A percentile compares a stretch with the other conserved stretches of the same genome.
Evolutionary conservation across 2,797 vertebrate species (phyloP).

Genomic region (Argyrosomus regius): DNA sequence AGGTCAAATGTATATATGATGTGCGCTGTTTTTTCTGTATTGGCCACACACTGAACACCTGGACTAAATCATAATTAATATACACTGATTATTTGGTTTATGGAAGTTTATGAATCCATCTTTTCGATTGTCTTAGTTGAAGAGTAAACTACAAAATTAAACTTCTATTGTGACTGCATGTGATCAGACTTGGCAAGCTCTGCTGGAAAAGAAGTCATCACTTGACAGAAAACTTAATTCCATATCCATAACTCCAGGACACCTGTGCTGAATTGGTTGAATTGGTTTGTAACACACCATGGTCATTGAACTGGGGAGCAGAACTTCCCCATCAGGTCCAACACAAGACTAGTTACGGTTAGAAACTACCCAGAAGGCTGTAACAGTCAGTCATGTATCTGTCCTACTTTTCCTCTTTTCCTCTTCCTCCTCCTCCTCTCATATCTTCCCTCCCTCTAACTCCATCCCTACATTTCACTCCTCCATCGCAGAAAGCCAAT

Average conservation of each 20-base stretch:
- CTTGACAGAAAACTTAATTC: constrained; percentile 59
- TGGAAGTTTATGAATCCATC: neutral
- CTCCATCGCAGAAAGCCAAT: constrained; percentile 52
- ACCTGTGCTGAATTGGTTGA: constrained; percentile 66
- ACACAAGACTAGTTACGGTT: constrained; percentile 46
- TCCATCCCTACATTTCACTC: constrained; percentile 60
- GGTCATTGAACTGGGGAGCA: constrained; percentile 59
- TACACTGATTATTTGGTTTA: neutral
- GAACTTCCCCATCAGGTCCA: constrained; percentile 61
- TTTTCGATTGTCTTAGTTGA: constrained; percentile 12
- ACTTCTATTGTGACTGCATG: constrained; percentile 34
- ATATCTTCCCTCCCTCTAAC: constrained; percentile 58
- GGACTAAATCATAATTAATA: neutral
- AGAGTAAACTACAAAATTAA: constrained; percentile 27
- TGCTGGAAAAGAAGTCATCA: constrained; percentile 43
- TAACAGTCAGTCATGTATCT: constrained; percentile 66
- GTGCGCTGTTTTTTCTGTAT: neutral
- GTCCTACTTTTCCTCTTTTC: constrained; percentile 74
- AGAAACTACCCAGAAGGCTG: constrained; percentile 66
- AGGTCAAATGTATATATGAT: constrained; percentile 32
- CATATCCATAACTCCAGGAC: constrained; percentile 46
- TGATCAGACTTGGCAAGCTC: constrained; percentile 39
- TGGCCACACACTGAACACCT: constrained; percentile 9
- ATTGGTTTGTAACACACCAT: constrained; percentile 64
- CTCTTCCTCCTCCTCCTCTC: constrained; percentile 50